Evolutionary conservation across 1,140 invertebrate species (phyloP).

Genomic region (Diploscapter pachys): DNA sequence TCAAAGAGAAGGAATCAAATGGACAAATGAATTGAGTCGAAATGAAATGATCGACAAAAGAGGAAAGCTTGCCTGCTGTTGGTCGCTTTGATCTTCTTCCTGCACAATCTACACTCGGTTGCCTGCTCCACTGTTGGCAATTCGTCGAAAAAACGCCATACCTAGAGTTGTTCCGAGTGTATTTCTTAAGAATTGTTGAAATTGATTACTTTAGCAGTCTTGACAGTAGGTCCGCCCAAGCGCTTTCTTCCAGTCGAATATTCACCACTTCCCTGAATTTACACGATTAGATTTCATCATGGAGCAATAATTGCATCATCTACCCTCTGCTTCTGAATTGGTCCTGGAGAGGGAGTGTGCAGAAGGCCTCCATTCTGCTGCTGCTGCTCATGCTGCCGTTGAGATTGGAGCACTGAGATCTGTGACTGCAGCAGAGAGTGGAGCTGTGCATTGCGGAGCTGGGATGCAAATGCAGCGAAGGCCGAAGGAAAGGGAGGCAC

Average conservation of each 20-base stretch:
- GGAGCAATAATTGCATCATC: background rate
- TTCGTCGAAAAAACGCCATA: constrained; percentile 40
- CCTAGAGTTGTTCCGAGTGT: too few relatives aligned
- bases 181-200: too few relatives aligned
- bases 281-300: background rate
- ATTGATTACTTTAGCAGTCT: constrained; percentile 30
- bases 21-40: too few relatives aligned
- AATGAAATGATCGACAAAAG: too few relatives aligned
- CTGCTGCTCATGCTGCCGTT: constrained; percentile 9
- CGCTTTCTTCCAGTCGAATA: constrained; percentile 19
- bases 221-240: constrained; percentile 34
- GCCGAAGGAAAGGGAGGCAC: constrained; percentile 25
- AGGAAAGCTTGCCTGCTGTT: constrained; percentile 33
- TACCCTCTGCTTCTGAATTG: background rate
- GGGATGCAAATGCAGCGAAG: constrained; percentile 25
- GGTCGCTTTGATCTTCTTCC: constrained; percentile 40
- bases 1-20: too few relatives aligned
- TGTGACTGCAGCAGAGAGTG: constrained; percentile 27
- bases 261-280: background rate
- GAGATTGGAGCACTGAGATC: constrained; percentile 22
- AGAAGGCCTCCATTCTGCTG: constrained; percentile 7
- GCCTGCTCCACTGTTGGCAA: constrained; percentile 37
- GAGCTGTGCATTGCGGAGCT: constrained; percentile 17
- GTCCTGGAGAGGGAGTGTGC: constrained; percentile 15
- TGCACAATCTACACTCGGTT: constrained; percentile 32